These are phyloP conservation scores for Penaeus monodon DNA, from an alignment of 2,888 invertebrate genomes.

Conservation along the genomic window DNA sequence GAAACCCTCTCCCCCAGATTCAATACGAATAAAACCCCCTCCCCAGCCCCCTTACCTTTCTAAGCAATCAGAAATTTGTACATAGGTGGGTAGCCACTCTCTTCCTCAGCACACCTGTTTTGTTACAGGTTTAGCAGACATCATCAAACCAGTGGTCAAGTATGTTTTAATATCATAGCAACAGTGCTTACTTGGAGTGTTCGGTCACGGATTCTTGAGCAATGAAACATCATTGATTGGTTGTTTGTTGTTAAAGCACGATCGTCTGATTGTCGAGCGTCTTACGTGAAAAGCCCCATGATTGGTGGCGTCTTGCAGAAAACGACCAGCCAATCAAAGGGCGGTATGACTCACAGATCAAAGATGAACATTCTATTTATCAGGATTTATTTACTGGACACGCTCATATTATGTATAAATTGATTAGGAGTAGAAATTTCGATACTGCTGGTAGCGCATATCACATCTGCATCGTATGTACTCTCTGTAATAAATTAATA, in stretches of 20 bases:
- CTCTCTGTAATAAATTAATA: conserved; percentile 58
- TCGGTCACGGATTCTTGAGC: too few species aligned
- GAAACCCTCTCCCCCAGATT: conserved; percentile 33
- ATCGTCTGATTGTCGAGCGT: too few species aligned
- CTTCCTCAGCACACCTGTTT: conserved; percentile 49
- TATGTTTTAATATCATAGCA: conserved; percentile 56
- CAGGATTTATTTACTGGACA: too few species aligned
- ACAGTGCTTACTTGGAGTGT: conserved; percentile 48
- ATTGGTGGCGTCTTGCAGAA: too few species aligned
- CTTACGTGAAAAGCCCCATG: too few species aligned
- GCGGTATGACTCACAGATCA: too few species aligned
- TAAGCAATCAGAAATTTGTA: conserved; percentile 57
- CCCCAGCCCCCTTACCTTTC: conserved; percentile 37
- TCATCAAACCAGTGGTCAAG: conserved; percentile 57
- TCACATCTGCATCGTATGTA: conserved; percentile 58
- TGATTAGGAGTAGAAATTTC: conserved; percentile 57
- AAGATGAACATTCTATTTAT: too few species aligned
- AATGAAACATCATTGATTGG: too few species aligned
- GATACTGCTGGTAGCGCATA: conserved; percentile 61
- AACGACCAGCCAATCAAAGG: too few species aligned
- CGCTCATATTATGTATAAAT: conserved; percentile 43
- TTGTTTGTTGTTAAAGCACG: too few species aligned
- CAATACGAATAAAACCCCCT: conserved; percentile 11
- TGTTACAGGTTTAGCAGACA: conserved; percentile 31
- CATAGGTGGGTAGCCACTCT: conserved; percentile 54